Evolutionary conservation across 1,140 invertebrate species (phyloP), one percentile per base, ranked within the genome.

Genomic region (Drosophila eugracilis): DNA sequence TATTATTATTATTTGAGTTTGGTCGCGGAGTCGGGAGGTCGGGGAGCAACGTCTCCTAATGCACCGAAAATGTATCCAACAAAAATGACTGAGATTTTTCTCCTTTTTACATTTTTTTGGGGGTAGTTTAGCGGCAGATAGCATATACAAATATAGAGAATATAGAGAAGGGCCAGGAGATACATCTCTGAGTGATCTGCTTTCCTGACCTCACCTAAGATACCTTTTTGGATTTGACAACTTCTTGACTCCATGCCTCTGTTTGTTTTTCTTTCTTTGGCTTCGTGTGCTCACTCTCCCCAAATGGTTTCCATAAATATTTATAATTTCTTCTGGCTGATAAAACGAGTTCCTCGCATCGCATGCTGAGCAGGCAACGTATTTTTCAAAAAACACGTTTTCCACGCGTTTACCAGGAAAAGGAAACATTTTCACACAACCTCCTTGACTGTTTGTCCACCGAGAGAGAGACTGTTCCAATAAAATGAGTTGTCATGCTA

Each of bases 341-440:
- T 80, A 86, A 85, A 85, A 85, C 83, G 39, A 81, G 81, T 86
- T 86, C 36, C 39, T 44, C 36, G 54, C 66, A 55, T 47, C 58
- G n/a, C n/a, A 54, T 14, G 70, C 71, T 65, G 70, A n/a, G 47
- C 42, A 44, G 32, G 47, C 37, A 26, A 26, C 7, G 26, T 6
- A 28, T 19, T 41, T 45, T 47, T 65, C 47, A 34, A 7, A 12
- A 66, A 74, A 75, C 72, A 75, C 71, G 72, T 76, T 80, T 81
- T 85, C 71, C 81, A 86, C 83, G 81, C 78, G 81, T 78, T 86
- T 86, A 86, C 81, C 81, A 78, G 77, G 81, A 86, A 86, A 57
- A 72, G 65, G 79, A 59, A 49, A 77, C 58, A 74, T 65, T 67
- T 67, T 83, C 78, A 78, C 65, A 75, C 67, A 81, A 60, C 36